Conservation (phyloP, 37 sponge, comb jelly and placozoan genomes). For the Ianthella basta region DNA sequence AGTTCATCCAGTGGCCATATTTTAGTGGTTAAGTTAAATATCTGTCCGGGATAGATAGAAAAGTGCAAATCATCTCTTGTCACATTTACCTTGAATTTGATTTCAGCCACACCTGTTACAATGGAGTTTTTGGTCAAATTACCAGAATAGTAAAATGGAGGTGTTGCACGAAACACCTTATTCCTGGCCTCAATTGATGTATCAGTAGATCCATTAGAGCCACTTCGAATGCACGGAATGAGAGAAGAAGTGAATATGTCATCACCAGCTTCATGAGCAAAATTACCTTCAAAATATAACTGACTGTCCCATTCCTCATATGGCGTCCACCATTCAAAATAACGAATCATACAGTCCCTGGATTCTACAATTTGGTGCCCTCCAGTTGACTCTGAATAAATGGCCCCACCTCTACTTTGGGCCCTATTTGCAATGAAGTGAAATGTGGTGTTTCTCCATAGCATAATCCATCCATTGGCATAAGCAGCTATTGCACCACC, state of each 20-base stretch:
- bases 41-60: neutral
- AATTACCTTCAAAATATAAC: neutral
- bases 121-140: too few species aligned
- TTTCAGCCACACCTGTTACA: too few species aligned
- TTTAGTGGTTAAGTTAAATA: neutral
- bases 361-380: neutral
- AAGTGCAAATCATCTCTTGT: too few species aligned
- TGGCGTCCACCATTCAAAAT: constrained; percentile 2
- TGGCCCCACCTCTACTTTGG: neutral
- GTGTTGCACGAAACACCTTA: too few species aligned
- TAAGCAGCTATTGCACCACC: constrained; percentile 5
- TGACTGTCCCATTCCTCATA: neutral
- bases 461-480: neutral
- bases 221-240: neutral
- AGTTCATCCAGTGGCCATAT: neutral
- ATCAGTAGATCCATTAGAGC: too few species aligned
- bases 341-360: neutral
- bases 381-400: neutral
- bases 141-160: too few species aligned
- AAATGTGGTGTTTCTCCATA: neutral
- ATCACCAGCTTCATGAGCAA: neutral
- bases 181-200: too few species aligned
- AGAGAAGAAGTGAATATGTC: neutral
- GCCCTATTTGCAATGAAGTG: neutral
- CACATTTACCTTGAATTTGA: too few species aligned